Evolutionary conservation across 2,113 vertebrate species (phyloP).

Genomic region (Eonycteris spelaea): DNA sequence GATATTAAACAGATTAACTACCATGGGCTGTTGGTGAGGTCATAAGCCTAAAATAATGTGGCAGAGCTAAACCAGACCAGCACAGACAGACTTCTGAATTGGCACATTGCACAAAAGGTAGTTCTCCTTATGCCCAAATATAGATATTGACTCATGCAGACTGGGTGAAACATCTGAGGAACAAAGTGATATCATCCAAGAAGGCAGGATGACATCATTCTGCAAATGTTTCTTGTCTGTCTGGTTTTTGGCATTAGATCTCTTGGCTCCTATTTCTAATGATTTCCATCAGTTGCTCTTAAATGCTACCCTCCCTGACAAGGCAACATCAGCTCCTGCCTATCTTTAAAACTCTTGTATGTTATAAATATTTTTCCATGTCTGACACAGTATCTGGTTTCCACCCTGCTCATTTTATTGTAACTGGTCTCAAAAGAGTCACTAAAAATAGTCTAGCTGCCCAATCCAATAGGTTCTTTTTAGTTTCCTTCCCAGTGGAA

Average conservation of each 20-base stretch:
- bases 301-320: background rate
- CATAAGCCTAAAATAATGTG: slow-evolving; percentile 53
- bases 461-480: background rate
- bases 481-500: background rate
- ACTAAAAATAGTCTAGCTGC: background rate
- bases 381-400: background rate
- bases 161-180: slow-evolving; percentile 46
- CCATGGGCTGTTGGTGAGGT: slow-evolving; percentile 36
- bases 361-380: slow-evolving; percentile 22
- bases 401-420: background rate
- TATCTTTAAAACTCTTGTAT: slow-evolving; percentile 39
- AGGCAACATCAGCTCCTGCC: background rate
- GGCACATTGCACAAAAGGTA: slow-evolving; percentile 41
- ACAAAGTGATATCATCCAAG: slow-evolving; percentile 58
- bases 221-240: slow-evolving; percentile 58
- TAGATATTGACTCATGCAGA: slow-evolving; percentile 62
- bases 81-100: slow-evolving; percentile 53
- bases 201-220: slow-evolving; percentile 65
- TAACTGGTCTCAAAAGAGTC: background rate
- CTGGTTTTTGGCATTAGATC: slow-evolving; percentile 30
- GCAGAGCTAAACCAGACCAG: slow-evolving; percentile 36
- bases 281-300: slow-evolving; percentile 35
- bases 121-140: slow-evolving; percentile 64
- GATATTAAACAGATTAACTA: slow-evolving; percentile 30
- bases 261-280: slow-evolving; percentile 8